Evolutionary conservation across 2,888 invertebrate genomes (phyloP), one percentile per base, ranked within the genome.

Genomic region (Caenorhabditis sinica): DNA sequence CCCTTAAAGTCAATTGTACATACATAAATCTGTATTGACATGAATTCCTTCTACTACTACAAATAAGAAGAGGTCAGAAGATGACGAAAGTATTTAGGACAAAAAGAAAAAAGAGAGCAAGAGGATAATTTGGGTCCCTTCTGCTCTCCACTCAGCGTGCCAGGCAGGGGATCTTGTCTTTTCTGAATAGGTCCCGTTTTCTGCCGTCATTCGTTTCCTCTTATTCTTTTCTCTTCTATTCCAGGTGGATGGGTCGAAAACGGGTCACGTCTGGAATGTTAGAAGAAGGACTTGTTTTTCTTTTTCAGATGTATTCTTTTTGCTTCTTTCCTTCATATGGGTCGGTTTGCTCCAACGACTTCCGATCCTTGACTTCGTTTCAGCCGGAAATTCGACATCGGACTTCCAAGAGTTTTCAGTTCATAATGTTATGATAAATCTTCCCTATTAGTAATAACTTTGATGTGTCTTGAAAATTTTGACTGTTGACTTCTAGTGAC

Each of bases 181-280:
- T 40, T 36, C 36, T 68, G 56, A 75, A 75, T 65, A 56, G 75
- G 65, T 25, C 36, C 43, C 36, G 30, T 53, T 36, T 65, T 40
- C 36, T 65, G 49, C 76, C 60, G 68, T 60, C 60, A 68, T 68
- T 56, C 66, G 56, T 51, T 65, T 66, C 68, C 76, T 49, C 30
- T 49, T 68, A 61, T 49, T 65, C 33, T 63, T 43, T 58, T 69
- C 51, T 49, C 20, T 61, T 28, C 61, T 76, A 68, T 76, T 76
- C 76, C 76, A 76, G 76, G 76, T 76, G 76, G 76, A 66, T 68
- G 76, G 68, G 68, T 76, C 76, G 68, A 33, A 56, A 74, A 58
- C 51, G 68, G 76, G 76, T 76, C 76, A 36, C 68, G 40, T 43
- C 63, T 66, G 20, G 40, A 66, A 45, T 0, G 40, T n/a, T n/a